A percentile compares a stretch with the other conserved stretches of the same genome.
Evolutionary conservation across 2,888 invertebrate species (phyloP).

Genomic region (Eupithecia tripunctaria): DNA sequence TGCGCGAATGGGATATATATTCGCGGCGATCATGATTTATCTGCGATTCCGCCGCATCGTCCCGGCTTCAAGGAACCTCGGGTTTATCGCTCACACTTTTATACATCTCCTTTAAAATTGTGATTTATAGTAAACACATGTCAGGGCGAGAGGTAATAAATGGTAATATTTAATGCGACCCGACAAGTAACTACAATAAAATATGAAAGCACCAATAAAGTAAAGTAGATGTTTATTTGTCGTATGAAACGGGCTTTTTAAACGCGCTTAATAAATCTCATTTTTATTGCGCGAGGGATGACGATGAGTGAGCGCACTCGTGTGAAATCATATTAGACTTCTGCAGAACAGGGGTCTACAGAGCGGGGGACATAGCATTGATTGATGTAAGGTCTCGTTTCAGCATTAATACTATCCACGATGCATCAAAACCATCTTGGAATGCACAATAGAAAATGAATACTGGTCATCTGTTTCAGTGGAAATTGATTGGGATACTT

Average conservation of each 20-base stretch:
- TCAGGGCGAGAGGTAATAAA: slow-evolving; percentile 34
- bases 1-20: slow-evolving; percentile 13
- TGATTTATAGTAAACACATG: slow-evolving; percentile 43
- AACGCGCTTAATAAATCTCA: slow-evolving; percentile 41
- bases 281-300: slow-evolving; percentile 41
- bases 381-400: not conserved
- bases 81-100: slow-evolving; percentile 28
- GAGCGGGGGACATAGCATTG: not conserved
- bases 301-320: slow-evolving; percentile 4
- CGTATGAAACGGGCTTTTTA: slow-evolving; percentile 40
- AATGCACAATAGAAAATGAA: not conserved
- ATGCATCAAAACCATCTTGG: not conserved
- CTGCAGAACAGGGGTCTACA: not conserved
- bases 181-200: slow-evolving; percentile 42
- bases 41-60: slow-evolving; percentile 22
- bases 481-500: not conserved
- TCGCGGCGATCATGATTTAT: slow-evolving; percentile 29
- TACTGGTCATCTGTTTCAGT: not conserved
- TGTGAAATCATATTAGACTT: not conserved
- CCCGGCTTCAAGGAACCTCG: slow-evolving; percentile 17
- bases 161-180: slow-evolving; percentile 36
- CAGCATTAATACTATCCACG: not conserved
- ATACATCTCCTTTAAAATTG: slow-evolving; percentile 23
- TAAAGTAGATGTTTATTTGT: slow-evolving; percentile 48
- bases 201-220: slow-evolving; percentile 46